Percentiles rank a stretch among this genome's conserved stretches.
Conservation (phyloP, 2,888 invertebrate genomes). For the Calameuta filiformis region DNA sequence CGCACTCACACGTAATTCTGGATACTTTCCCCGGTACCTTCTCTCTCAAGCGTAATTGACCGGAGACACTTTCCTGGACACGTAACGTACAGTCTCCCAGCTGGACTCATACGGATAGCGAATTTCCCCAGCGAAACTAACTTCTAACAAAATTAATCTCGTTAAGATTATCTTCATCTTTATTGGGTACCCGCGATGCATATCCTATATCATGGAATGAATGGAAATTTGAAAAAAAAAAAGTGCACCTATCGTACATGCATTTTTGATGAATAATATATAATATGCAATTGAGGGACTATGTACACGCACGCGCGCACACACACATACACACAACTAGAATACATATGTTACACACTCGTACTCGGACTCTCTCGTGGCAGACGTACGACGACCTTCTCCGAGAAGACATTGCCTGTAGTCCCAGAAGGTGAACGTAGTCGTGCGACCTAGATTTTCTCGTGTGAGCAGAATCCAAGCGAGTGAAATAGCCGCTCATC, state of each 20-base stretch:
- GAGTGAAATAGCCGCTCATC: conserved; percentile 13
- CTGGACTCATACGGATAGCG: background rate
- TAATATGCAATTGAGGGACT: background rate
- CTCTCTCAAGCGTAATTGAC: background rate
- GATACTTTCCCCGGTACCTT: background rate
- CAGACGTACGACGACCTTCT: conserved; percentile 57
- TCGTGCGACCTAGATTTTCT: conserved; percentile 60
- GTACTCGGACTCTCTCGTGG: conserved; percentile 1
- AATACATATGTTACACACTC: background rate
- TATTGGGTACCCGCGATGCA: background rate
- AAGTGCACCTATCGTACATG: background rate
- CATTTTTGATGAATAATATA: background rate
- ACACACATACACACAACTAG: too few relatives aligned
- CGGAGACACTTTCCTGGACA: background rate
- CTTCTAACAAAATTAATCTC: background rate
- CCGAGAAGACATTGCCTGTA: conserved; percentile 52
- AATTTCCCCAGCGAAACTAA: background rate
- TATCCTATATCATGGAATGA: background rate
- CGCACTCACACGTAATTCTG: background rate
- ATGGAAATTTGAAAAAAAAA: background rate
- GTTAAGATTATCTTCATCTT: too few relatives aligned
- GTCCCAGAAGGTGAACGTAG: conserved; percentile 57
- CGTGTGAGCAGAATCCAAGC: conserved; percentile 32
- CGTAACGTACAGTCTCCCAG: background rate
- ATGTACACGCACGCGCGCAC: background rate